Conservation (phyloP, 2,797 vertebrate species). For the Rhinichthys osculus region DNA sequence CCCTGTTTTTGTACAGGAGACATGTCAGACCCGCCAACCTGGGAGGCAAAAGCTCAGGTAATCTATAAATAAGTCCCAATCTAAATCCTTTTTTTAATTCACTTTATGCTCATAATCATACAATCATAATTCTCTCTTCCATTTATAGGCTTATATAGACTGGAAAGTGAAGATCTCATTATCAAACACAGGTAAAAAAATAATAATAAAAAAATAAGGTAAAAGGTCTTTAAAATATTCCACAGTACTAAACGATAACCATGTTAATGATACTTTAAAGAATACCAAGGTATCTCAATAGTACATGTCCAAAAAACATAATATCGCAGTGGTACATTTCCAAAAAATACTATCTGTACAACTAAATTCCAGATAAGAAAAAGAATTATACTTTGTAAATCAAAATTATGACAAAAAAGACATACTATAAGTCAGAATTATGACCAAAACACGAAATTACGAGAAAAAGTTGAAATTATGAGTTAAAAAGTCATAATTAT, state of each 20-base stretch:
- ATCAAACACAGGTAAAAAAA: conserved; percentile 86
- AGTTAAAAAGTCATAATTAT: neutral
- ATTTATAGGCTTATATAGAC: conserved; percentile 80
- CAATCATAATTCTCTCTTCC: conserved; percentile 6
- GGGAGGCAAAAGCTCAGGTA: conserved; percentile 72
- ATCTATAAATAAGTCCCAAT: neutral
- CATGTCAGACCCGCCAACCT: conserved; percentile 69
- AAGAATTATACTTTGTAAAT: neutral
- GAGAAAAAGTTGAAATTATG: neutral
- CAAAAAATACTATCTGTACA: neutral
- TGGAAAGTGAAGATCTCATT: conserved; percentile 85
- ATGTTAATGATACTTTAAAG: neutral
- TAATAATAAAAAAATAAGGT: no score
- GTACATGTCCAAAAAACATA: neutral
- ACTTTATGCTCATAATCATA: neutral
- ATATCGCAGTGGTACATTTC: neutral
- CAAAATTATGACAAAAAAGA: neutral
- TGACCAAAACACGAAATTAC: neutral
- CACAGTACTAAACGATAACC: neutral
- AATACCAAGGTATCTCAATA: neutral
- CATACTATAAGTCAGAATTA: neutral
- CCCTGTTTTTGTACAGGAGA: conserved; percentile 82
- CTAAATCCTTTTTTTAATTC: neutral
- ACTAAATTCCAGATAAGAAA: neutral
- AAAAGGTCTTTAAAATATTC: neutral